Base-by-base conservation (phyloP, 2,797 vertebrate genomes). In the Amniataba percoides region DNA sequence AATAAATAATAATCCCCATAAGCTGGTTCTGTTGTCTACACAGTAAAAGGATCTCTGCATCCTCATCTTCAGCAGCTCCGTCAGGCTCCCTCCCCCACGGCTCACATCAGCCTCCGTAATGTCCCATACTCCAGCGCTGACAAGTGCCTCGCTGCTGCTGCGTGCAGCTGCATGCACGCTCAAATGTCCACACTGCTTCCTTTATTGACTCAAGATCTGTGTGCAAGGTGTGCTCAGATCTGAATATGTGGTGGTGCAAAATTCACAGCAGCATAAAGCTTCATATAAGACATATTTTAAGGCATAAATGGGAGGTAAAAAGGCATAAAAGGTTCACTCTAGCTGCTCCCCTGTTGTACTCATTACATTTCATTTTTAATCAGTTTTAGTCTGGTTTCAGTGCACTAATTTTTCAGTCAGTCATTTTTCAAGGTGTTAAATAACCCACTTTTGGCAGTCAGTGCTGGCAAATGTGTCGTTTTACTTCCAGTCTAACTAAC, bases 1-100 rank as follows among this genome's bases (percentile, higher is more conserved):
- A 77, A 82, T 85, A 78, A 80, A 76, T 80, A 63, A 86, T 80
- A 31, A 75, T 53, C 72, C 69, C 63, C 7, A n/a, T 69, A 48
- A 69, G 77, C 39, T 69, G 51, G 21, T 49, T 55, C 46, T 76
- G 39, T 36, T 77, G 56, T 45, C 51, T 63, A n/a, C 21, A 49
- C 27, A 57, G 76, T 19, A 3, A 3, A 5, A 63, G 31, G 53
- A 42, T 62, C 42, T 77, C 65, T 73, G 40, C 39, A 57, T 62
- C 70, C 65, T 65, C 59, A 21, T 34, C 63, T 78, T 52, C 4
- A 34, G 19, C 34, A 34, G 12, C 43, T 71, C 40, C 53, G 46
- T 59, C 40, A 31, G 7, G 36, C 23, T 40, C 49, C 19, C 34
- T 57, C 60, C 39, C 57, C 27, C 55, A 31, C 56, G 1, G 2